Evolutionary conservation across 2,888 invertebrate genomes (phyloP).

Genomic region (Drosophila neutralis): DNA sequence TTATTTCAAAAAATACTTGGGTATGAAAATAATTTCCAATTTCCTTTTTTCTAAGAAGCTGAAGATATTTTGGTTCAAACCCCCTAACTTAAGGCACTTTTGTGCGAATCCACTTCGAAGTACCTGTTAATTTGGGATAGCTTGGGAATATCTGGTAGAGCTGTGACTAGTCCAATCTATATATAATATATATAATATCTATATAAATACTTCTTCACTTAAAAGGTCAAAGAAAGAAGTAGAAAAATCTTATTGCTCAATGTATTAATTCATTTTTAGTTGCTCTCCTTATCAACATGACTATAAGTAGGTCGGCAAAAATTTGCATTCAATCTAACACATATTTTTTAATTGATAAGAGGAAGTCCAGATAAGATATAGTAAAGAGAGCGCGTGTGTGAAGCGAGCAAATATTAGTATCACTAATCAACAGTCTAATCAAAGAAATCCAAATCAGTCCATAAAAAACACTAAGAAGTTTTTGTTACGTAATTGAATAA

Average conservation of each 20-base stretch:
- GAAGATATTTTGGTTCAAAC: too few relatives aligned
- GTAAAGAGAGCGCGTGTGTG: constrained; percentile 5
- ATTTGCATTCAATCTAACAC: neutral
- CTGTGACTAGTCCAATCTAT: neutral
- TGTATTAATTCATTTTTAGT: neutral
- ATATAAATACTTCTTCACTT: neutral
- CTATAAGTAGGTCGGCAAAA: constrained; percentile 34
- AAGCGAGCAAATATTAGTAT: neutral
- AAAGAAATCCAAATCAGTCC: neutral
- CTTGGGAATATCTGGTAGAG: too few relatives aligned
- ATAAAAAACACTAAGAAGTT: neutral
- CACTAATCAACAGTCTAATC: neutral
- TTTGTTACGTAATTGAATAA: neutral
- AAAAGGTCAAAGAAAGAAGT: neutral
- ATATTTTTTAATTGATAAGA: constrained; percentile 18
- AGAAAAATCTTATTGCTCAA: neutral
- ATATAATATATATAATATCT: neutral
- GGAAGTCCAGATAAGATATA: constrained; percentile 28
- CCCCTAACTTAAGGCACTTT: neutral
- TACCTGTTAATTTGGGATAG: neutral
- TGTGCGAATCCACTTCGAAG: too few relatives aligned
- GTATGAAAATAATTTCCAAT: too few relatives aligned
- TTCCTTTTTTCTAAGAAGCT: too few relatives aligned
- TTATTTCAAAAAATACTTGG: too few relatives aligned
- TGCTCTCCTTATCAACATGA: constrained; percentile 10